A percentile compares a stretch with the other conserved stretches of the same genome.
Conservation (phyloP, 2,888 invertebrate genomes). For the Camptogramma bilineatum region DNA sequence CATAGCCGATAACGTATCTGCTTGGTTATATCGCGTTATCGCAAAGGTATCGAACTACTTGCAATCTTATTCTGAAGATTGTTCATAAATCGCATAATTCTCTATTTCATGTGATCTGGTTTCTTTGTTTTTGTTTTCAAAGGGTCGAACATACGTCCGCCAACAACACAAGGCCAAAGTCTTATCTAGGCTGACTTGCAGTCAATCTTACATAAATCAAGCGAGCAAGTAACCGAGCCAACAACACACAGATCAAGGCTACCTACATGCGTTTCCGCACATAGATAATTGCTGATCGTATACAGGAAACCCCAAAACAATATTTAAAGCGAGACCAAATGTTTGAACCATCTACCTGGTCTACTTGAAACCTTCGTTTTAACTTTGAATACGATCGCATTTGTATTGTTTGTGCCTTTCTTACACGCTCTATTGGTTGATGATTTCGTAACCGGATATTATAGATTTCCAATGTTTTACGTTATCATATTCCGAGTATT, state of each 20-base stretch:
- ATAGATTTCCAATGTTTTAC: conserved; percentile 57
- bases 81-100: not conserved
- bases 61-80: conserved; percentile 2
- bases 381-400: conserved; percentile 38
- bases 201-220: conserved; percentile 49
- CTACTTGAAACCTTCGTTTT: conserved; percentile 31
- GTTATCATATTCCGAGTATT: conserved; percentile 35
- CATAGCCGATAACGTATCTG: conserved; percentile 48
- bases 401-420: conserved; percentile 48
- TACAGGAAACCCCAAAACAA: conserved; percentile 38
- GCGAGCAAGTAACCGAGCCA: conserved; percentile 39
- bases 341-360: conserved; percentile 18
- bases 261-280: conserved; percentile 48
- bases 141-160: conserved; percentile 55
- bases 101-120: conserved; percentile 16
- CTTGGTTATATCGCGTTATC: conserved; percentile 49
- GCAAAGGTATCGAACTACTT: not conserved
- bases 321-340: conserved; percentile 38
- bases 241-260: conserved; percentile 51
- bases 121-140: conserved; percentile 51
- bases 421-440: conserved; percentile 68
- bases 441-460: conserved; percentile 69
- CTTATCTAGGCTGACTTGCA: conserved; percentile 49
- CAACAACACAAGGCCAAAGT: conserved; percentile 65
- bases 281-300: conserved; percentile 39